phyloP scores from a whole-genome alignment of 2,797 vertebrate species.

The Synanceia verrucosa region DNA sequence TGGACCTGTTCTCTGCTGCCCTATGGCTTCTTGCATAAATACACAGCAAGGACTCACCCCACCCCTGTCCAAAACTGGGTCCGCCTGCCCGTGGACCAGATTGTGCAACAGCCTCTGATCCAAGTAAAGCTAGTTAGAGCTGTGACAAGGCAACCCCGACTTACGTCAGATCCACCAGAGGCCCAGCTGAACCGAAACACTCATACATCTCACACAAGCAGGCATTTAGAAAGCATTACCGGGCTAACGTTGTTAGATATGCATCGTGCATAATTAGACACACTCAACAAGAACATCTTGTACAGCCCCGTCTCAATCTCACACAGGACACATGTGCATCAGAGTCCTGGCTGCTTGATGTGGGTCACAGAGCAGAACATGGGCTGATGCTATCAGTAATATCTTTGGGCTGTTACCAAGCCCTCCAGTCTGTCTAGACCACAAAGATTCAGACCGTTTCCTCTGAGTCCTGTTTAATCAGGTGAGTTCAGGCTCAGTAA shows the following conservation, averaged over 20 bases:
- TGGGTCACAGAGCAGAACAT: conserved; percentile 45
- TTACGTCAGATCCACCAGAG: conserved; percentile 39
- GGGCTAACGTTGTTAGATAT: conserved; percentile 44
- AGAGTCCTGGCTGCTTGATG: conserved; percentile 41
- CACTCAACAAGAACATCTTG: conserved; percentile 45
- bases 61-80: conserved; percentile 23
- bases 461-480: not conserved
- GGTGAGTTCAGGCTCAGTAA: conserved; percentile 13
- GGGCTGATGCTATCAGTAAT: conserved; percentile 17
- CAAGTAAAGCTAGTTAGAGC: conserved; percentile 64
- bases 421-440: conserved; percentile 1
- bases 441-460: not conserved
- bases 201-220: conserved; percentile 36
- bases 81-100: conserved; percentile 23
- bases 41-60: not conserved
- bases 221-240: conserved; percentile 39
- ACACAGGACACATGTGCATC: conserved; percentile 30
- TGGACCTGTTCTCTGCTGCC: not conserved
- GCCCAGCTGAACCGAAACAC: conserved; percentile 26
- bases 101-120: conserved; percentile 58
- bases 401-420: not conserved
- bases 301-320: conserved; percentile 21
- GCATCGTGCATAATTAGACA: conserved; percentile 58
- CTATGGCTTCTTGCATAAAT: conserved; percentile 2
- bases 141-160: conserved; percentile 37